Evolutionary conservation across 2,113 vertebrate species (phyloP), one percentile per base, ranked within the genome.

Genomic region (Trachemys scripta): DNA sequence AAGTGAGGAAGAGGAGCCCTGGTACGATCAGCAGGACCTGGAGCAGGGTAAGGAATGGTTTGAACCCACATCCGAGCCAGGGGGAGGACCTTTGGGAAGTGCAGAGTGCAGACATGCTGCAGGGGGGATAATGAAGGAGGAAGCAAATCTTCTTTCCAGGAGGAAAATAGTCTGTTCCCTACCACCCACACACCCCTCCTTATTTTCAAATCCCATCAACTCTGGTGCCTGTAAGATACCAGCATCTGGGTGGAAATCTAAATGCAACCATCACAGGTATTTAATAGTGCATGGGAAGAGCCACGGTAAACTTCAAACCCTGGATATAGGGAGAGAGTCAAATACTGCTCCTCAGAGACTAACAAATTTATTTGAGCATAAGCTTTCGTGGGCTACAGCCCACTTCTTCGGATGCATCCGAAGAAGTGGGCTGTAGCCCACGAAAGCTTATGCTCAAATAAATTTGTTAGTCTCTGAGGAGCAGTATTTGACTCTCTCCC

Each of bases 21-120:
- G 99, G 99, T 99, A 99, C 97, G 99, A 99, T 90, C 99, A 99
- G 97, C 98, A 99, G 95, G 99, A 99, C 96, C 98, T 99, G 98
- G 99, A 99, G 97, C 99, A 99, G 98, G 99, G 99, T 99, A 98
- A 98, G 98, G 91, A 80, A 49, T 14, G 19, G 35, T 24, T 25
- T 29, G 57, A 82, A 45, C 53, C 42, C 57, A 35, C 51, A n/a
- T 25, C 22, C 27, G 31, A 80, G 24, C 47, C 31, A 27, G 51
- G 45, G 51, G 87, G 87, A 7, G 78, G 57, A 2, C 38, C 16
- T 50, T 69, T 11, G 5, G 62, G 8, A 76, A 83, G 93, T 42
- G 29, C 20, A n/a, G 50, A 12, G 5, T 19, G 80, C 50, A 53
- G 80, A n/a, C 35, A 75, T 24, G 35, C 79, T 31, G 50, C 29